Evolutionary conservation across 2,797 vertebrate genomes (phyloP), one percentile per base, ranked within the genome.

Genomic region (Spondyliosoma cantharus): DNA sequence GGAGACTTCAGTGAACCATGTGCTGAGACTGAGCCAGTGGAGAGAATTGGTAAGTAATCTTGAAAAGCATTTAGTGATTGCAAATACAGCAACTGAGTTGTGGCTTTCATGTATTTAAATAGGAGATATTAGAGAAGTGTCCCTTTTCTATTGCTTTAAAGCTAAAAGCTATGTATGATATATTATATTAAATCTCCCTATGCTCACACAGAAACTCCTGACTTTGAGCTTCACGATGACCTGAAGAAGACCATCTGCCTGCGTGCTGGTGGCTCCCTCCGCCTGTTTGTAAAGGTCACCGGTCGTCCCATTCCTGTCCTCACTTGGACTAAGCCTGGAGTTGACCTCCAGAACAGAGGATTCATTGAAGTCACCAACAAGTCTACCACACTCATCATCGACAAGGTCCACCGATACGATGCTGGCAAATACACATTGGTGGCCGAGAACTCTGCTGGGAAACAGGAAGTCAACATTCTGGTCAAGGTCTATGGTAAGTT

Each of bases 361-460:
- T 97, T 99, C 89, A 98, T 99, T 76, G 98, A 99, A 87, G 96
- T 96, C 83, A 98, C 95, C 7, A 96, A 93, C 81, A 96, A 94
- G 48, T 96, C 97, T 69, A 97, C 97, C 71, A 95, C 96, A 45
- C 96, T 99, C 68, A 96, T 98, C 54, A 96, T 99, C 73, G 98
- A 99, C 83, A 98, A 98, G 92, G 97, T 98, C 29, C 97, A 99
- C 87, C 97, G 98, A 57, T 99, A 99, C 0, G 98, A 99, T 1
- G 98, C 98, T 81, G 98, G 98, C 78, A 99, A 98, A 93, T 99
- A 99, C 63, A 91, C 96, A 1, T 88, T 99, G 85, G 95, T 97
- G 74, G 97, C 97, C 3, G 97, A 98, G 91, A 99, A 99, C 92
- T 95, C 96, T 83, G 97, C 97, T 45, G 98, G 98, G 69, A 99